Conservation (phyloP, 2,797 vertebrate genomes). For the Xyrichtys novacula region DNA sequence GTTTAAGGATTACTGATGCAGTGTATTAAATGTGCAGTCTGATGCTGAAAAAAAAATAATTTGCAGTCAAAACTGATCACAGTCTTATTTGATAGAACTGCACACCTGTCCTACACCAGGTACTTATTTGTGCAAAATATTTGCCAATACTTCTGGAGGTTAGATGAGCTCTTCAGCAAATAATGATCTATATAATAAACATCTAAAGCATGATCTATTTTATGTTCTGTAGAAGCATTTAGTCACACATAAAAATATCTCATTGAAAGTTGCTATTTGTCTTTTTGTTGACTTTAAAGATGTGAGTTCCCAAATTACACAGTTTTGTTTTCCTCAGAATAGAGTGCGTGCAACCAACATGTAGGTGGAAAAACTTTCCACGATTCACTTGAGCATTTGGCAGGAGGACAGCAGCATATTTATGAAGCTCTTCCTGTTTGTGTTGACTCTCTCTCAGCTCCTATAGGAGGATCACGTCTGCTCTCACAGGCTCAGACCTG, state of each 20-base stretch:
- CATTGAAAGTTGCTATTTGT: slow-evolving; percentile 24
- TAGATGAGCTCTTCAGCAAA: no score
- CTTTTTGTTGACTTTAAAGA: slow-evolving; percentile 50
- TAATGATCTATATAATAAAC: no score
- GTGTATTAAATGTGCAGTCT: no score
- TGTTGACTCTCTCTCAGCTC: slow-evolving; percentile 73
- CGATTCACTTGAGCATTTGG: slow-evolving; percentile 71
- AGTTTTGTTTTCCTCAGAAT: slow-evolving; percentile 46
- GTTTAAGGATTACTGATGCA: no score
- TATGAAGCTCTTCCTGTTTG: slow-evolving; percentile 83
- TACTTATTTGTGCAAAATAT: background rate
- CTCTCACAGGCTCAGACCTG: slow-evolving; percentile 43
- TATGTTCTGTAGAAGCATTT: slow-evolving; percentile 24
- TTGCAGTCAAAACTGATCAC: background rate
- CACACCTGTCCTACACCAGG: background rate
- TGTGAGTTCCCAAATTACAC: slow-evolving; percentile 59
- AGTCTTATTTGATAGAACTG: background rate
- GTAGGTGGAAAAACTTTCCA: slow-evolving; percentile 60
- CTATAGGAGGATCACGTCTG: slow-evolving; percentile 55
- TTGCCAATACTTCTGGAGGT: no score
- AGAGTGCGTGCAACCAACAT: slow-evolving; percentile 54
- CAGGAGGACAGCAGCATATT: slow-evolving; percentile 67
- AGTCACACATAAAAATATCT: slow-evolving; percentile 29
- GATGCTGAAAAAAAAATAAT: no score
- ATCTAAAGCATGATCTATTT: background rate